Evolutionary conservation across 2,888 invertebrate species (phyloP), one percentile per base, ranked within the genome.

Genomic region (Acronicta aceris): DNA sequence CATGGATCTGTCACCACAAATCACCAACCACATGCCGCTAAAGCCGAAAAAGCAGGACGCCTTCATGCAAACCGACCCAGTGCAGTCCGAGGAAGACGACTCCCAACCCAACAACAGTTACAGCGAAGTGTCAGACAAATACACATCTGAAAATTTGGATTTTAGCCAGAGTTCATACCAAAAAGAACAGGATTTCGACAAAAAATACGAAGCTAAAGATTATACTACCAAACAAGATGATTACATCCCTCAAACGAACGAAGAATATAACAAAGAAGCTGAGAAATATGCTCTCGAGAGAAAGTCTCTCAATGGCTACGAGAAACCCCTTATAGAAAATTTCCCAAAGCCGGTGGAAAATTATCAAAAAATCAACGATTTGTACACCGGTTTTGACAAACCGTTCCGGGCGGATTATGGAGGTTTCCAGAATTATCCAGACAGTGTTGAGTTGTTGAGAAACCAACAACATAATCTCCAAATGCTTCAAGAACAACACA

Each of bases 21-120:
- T 76, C 1, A 52, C 57, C 1, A 47, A 61, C 0, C 62, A 62
- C 9, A 5, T 62, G 65, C 50, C 58, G 0, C 16, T 71, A 0
- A 93, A 89, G 59, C 91, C 93, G 0, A 87, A 88, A 27, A 95
- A 94, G 40, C 94, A 94, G 41, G 95, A 95, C 60, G 95, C 95
- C 0, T 82, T 91, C 49, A 95, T 95, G 92, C 95, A 95, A 66
- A 95, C 95, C 0, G 95, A 95, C 61, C 94, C 95, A 0, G 84
- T 91, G 0, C 83, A 82, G 0, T 87, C 86, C 0, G 92, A 91
- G 4, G 94, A 91, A 5, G 92, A 92, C 3, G 89, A 90, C 1
- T 82, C 85, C 0, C 86, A 87, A 52, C 85, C 87, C 0, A 88
- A 89, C 70, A 88, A 88, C 62, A 87, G 83, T 3, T 88, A 89